phyloP scores from a whole-genome alignment of 2,888 invertebrate species.

The Drosophila cognata region DNA sequence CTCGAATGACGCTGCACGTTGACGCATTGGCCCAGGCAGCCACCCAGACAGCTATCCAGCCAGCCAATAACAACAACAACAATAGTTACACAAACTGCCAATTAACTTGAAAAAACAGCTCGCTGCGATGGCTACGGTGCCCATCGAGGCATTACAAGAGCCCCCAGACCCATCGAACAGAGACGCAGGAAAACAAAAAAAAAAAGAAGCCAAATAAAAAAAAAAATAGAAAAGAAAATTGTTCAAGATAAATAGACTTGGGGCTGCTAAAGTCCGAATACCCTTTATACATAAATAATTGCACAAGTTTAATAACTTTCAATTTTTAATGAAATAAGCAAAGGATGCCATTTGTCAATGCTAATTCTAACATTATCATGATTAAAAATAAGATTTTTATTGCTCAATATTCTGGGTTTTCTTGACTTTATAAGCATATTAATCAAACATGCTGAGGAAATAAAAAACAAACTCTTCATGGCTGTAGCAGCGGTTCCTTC shows the following conservation, averaged over 20 bases:
- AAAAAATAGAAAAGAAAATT: slow-evolving; percentile 2
- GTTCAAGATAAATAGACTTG: not conserved
- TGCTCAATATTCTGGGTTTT: not conserved
- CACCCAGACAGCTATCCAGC: not conserved
- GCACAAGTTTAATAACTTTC: not conserved
- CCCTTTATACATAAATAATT: slow-evolving; percentile 6
- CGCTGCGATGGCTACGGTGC: slow-evolving; percentile 48
- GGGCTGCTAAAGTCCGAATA: not conserved
- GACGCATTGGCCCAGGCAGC: slow-evolving; percentile 39
- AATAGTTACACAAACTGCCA: slow-evolving; percentile 55
- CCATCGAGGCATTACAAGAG: slow-evolving; percentile 49
- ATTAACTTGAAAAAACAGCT: slow-evolving; percentile 64
- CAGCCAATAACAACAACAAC: slow-evolving; percentile 22
- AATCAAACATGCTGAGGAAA: not conserved
- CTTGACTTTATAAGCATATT: not conserved
- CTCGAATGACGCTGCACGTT: slow-evolving; percentile 30
- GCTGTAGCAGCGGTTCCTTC: not conserved
- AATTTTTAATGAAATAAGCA: not conserved
- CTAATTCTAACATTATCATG: not conserved
- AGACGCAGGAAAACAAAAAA: slow-evolving; percentile 7
- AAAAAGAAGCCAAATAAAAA: slow-evolving; percentile 6
- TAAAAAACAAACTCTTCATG: not conserved
- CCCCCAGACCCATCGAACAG: slow-evolving; percentile 27
- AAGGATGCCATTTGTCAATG: not conserved
- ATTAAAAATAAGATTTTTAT: not conserved